Percentiles rank a stretch among this genome's conserved stretches.
Conservation (phyloP, 2,888 invertebrate species). For the Apantesis nais region DNA sequence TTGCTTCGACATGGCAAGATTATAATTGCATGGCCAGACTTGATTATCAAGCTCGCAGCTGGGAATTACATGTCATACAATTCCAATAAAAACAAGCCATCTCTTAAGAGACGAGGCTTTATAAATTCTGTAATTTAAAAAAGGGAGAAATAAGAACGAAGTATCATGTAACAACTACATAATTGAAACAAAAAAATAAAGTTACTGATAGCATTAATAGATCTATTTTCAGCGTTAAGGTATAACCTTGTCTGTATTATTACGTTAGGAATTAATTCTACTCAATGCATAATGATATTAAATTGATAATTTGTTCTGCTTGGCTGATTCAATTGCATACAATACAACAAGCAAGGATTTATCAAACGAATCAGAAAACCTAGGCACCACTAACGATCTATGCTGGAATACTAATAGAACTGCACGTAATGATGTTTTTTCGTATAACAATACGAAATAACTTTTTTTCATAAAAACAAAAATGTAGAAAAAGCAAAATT, state of each 20-base stretch:
- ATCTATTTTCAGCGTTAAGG: not conserved
- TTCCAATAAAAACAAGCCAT: conserved; percentile 58
- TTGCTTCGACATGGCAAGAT: conserved; percentile 61
- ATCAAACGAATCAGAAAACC: conserved; percentile 60
- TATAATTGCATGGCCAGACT: conserved; percentile 61
- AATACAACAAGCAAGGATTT: conserved; percentile 58
- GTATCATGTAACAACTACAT: not conserved
- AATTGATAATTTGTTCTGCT: conserved; percentile 71
- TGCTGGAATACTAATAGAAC: conserved; percentile 57
- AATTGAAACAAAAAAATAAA: not conserved
- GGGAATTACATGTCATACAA: conserved; percentile 45
- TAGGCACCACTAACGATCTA: conserved; percentile 46
- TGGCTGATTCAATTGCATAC: conserved; percentile 65
- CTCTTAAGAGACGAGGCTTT: conserved; percentile 40
- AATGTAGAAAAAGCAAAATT: conserved; percentile 1
- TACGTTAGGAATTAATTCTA: conserved; percentile 56
- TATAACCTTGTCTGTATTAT: conserved; percentile 49
- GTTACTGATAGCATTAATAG: not conserved
- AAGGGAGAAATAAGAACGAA: not conserved
- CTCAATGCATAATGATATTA: conserved; percentile 63
- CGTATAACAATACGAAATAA: not conserved
- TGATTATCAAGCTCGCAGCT: conserved; percentile 67
- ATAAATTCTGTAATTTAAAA: not conserved
- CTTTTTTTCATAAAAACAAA: not conserved
- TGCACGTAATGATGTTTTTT: not conserved